These are phyloP conservation scores for Dendroctonus valens DNA, from an alignment of 1,140 invertebrate species.

Conservation along the genomic window DNA sequence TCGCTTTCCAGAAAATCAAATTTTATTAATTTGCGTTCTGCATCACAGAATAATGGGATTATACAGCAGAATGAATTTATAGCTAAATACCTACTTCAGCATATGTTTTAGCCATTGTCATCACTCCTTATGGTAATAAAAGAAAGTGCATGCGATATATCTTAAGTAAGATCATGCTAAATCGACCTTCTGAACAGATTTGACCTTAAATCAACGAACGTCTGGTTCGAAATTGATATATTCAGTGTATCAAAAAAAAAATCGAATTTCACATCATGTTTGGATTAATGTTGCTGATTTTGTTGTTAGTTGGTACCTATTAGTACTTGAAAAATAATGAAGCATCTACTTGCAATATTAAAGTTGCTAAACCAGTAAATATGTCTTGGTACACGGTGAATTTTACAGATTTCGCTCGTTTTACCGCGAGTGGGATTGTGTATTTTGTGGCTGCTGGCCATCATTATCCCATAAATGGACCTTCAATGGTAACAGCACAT, in stretches of 20 bases:
- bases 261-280: not conserved
- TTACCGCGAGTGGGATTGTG: not conserved
- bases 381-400: not conserved
- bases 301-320: not conserved
- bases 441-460: conserved; percentile 5
- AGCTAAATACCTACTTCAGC: no score
- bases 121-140: no score
- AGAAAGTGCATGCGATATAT: no score
- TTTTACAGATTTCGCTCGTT: not conserved
- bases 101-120: no score
- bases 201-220: no score
- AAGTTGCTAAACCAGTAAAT: not conserved
- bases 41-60: no score
- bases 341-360: not conserved
- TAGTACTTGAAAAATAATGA: not conserved
- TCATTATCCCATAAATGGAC: conserved; percentile 21
- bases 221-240: no score
- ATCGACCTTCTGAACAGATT: no score
- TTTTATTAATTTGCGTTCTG: no score
- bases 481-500: not conserved
- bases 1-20: no score
- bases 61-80: no score
- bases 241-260: not conserved
- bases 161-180: no score
- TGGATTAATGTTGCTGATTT: not conserved